phyloP scores from a whole-genome alignment of 2,888 invertebrate species.

The Monopis laevigella region DNA sequence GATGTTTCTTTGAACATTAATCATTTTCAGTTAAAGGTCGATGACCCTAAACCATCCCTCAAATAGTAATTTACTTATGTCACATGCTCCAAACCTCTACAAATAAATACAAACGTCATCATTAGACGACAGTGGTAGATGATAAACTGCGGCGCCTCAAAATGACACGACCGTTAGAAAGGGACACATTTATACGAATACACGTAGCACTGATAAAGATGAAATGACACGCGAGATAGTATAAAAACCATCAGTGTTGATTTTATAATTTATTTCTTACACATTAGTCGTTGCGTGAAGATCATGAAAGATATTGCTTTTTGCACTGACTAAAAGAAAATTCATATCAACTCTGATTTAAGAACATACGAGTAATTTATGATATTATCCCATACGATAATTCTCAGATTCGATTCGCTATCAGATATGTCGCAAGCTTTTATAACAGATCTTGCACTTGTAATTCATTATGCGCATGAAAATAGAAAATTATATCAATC shows the following conservation, averaged over 20 bases:
- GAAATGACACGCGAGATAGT: constrained; percentile 33
- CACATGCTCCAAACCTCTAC: constrained; percentile 23
- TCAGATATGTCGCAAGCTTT: too few species aligned
- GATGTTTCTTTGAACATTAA: too few species aligned
- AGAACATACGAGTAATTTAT: too few species aligned
- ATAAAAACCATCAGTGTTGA: constrained; percentile 61
- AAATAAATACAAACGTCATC: constrained; percentile 52
- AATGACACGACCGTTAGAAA: constrained; percentile 41
- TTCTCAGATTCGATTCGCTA: too few species aligned
- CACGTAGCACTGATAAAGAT: constrained; percentile 27
- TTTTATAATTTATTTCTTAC: constrained; percentile 68
- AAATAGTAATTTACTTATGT: constrained; percentile 15
- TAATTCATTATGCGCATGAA: too few species aligned
- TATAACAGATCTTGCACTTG: too few species aligned
- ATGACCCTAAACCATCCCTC: constrained; percentile 13
- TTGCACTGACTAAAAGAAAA: constrained; percentile 52
- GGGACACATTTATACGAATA: constrained; percentile 29
- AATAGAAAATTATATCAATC: too few species aligned
- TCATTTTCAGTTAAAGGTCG: constrained; percentile 4
- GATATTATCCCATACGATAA: too few species aligned
- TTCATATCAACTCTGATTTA: constrained; percentile 63
- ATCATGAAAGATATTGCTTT: constrained; percentile 63
- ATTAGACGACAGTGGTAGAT: constrained; percentile 47
- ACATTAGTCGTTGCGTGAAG: constrained; percentile 68
- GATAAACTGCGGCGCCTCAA: constrained; percentile 44